Conservation (phyloP, 2,888 invertebrate species). For the Pterostichus madidus region DNA sequence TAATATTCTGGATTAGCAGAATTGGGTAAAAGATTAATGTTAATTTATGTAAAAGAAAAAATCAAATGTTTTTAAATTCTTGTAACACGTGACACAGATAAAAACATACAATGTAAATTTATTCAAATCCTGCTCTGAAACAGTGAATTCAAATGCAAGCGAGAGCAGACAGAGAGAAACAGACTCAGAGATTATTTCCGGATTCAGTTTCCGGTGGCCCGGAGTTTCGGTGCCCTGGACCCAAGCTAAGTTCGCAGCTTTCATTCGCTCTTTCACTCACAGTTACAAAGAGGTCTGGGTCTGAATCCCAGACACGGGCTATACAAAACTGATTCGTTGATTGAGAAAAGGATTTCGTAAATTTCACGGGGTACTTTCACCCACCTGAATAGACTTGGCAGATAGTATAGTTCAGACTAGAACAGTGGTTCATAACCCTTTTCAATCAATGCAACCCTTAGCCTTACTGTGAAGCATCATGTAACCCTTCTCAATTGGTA, state of each 20-base stretch:
- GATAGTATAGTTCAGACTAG: too few species aligned
- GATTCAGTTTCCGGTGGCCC: conserved; percentile 64
- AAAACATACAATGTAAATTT: conserved; percentile 26
- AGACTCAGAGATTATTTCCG: conserved; percentile 67
- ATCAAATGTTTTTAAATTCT: conserved; percentile 13
- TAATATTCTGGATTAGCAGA: too few species aligned
- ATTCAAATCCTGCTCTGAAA: conserved; percentile 23
- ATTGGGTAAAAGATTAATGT: not conserved
- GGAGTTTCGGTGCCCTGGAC: conserved; percentile 6
- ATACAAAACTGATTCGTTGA: conserved; percentile 33
- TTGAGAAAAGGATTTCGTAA: not conserved
- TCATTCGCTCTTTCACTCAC: conserved; percentile 22
- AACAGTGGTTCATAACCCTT: too few species aligned
- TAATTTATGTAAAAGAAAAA: conserved; percentile 33
- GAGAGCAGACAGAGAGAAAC: not conserved
- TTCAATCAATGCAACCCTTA: too few species aligned
- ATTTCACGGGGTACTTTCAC: too few species aligned
- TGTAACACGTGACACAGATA: not conserved
- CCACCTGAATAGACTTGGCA: too few species aligned
- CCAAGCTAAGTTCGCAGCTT: conserved; percentile 20
- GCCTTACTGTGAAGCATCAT: too few species aligned
- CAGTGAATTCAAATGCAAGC: not conserved
- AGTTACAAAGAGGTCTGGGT: conserved; percentile 27
- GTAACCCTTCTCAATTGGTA: too few species aligned
- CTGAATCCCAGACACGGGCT: not conserved